Evolutionary conservation across 2,113 vertebrate species (phyloP).

Genomic region (Brienomyrus brachyistius): DNA sequence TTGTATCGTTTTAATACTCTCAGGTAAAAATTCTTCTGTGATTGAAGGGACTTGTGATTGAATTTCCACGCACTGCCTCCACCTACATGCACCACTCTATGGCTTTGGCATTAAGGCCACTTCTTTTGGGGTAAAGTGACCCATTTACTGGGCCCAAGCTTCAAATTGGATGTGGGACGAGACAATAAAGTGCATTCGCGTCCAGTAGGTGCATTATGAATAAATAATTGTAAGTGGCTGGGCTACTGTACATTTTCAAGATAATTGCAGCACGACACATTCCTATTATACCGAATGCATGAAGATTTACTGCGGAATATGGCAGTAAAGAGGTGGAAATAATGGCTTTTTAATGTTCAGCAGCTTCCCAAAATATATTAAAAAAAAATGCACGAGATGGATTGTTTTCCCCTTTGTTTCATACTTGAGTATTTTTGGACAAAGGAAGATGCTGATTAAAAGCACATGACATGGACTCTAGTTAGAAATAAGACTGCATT

Average conservation of each 20-base stretch:
- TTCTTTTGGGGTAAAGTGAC: slow-evolving; percentile 83
- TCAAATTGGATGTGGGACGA: slow-evolving; percentile 83
- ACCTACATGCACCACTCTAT: slow-evolving; percentile 70
- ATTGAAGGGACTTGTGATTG: slow-evolving; percentile 97
- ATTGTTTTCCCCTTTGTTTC: neutral
- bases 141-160: slow-evolving; percentile 75
- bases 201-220: slow-evolving; percentile 78
- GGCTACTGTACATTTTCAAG: slow-evolving; percentile 48
- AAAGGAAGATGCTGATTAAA: slow-evolving; percentile 10
- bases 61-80: slow-evolving; percentile 79
- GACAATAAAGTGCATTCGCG: slow-evolving; percentile 89
- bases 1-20: slow-evolving; percentile 79
- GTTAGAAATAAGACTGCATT: neutral
- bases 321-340: slow-evolving; percentile 45
- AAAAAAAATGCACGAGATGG: slow-evolving; percentile 4
- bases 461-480: neutral
- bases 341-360: slow-evolving; percentile 59
- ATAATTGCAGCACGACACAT: slow-evolving; percentile 57
- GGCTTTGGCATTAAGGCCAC: slow-evolving; percentile 87
- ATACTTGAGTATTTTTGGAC: slow-evolving; percentile 20
- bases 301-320: slow-evolving; percentile 46
- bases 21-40: slow-evolving; percentile 69
- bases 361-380: neutral
- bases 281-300: slow-evolving; percentile 41
- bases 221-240: slow-evolving; percentile 82